These are phyloP conservation scores for Drosophila colorata DNA, from an alignment of 2,888 invertebrate genomes.

Conservation along the genomic window DNA sequence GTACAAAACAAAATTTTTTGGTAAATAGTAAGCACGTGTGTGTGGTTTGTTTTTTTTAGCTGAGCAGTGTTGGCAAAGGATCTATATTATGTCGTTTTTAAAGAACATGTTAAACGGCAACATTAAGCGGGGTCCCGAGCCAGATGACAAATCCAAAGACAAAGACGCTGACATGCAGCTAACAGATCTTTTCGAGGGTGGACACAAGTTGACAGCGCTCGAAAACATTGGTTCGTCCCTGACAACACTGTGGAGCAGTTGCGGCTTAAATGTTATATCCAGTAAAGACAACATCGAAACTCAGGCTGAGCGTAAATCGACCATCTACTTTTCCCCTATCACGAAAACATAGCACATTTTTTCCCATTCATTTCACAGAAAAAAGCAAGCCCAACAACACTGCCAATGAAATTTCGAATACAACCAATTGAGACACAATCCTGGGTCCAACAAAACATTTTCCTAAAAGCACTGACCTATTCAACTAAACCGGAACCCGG, in stretches of 20 bases:
- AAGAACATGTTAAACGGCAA: constrained; percentile 12
- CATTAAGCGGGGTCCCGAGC: not conserved
- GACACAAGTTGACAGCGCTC: constrained; percentile 29
- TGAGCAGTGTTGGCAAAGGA: not conserved
- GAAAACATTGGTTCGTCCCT: constrained; percentile 47
- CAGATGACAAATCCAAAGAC: constrained; percentile 13
- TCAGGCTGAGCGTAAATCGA: constrained; percentile 7
- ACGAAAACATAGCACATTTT: too few species aligned
- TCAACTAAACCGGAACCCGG: not conserved
- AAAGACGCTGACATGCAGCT: constrained; percentile 14
- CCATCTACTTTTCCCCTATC: not conserved
- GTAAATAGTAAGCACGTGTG: not conserved
- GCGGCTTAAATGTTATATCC: constrained; percentile 7
- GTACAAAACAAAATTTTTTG: not conserved
- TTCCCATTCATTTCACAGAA: not conserved
- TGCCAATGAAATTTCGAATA: not conserved
- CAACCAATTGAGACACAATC: not conserved
- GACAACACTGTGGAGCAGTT: constrained; percentile 48
- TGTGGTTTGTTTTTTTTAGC: not conserved
- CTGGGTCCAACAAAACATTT: not conserved
- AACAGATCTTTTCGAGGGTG: constrained; percentile 41
- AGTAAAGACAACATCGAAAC: not conserved
- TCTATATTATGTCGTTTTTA: constrained; percentile 26
- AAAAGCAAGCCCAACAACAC: constrained; percentile 3
- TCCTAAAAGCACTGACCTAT: too few species aligned